Percentiles rank a stretch among this genome's conserved stretches.
Evolutionary conservation across 1,140 invertebrate genomes (phyloP).

Genomic region (Procambarus virginalis): DNA sequence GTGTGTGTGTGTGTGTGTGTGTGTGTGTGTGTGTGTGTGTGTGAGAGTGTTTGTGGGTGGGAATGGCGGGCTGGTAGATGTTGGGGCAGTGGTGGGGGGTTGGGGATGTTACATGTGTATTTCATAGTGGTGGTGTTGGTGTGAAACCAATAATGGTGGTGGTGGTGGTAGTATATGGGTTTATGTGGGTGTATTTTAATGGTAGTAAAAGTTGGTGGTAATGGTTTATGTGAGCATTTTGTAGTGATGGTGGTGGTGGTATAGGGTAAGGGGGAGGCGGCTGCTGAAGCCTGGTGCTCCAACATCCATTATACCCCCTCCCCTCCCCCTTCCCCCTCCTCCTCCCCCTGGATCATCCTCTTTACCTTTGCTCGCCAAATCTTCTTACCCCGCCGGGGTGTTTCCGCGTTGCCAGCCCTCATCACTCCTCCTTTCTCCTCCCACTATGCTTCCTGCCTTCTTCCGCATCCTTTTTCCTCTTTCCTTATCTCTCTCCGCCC

Average conservation of each 20-base stretch:
- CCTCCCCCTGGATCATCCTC: constrained; percentile 39
- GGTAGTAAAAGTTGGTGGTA: background rate
- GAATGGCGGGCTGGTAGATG: background rate
- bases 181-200: background rate
- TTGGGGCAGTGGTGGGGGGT: background rate
- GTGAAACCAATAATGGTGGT: background rate
- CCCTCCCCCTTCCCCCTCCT: no score
- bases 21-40: background rate
- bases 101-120: no score
- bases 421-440: constrained; percentile 38
- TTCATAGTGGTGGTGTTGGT: background rate
- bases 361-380: constrained; percentile 63
- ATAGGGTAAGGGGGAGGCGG: background rate
- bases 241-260: constrained; percentile 9
- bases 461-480: background rate
- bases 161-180: background rate
- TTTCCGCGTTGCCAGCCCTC: constrained; percentile 39
- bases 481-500: constrained; percentile 18
- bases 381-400: constrained; percentile 51
- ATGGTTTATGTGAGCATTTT: background rate
- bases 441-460: background rate
- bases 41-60: background rate
- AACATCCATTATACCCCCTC: constrained; percentile 49
- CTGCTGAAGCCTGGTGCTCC: constrained; percentile 20
- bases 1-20: background rate